A percentile compares a stretch with the other conserved stretches of the same genome.
These are phyloP conservation scores for Chelon labrosus DNA, from an alignment of 2,797 vertebrate genomes.

Conservation along the genomic window DNA sequence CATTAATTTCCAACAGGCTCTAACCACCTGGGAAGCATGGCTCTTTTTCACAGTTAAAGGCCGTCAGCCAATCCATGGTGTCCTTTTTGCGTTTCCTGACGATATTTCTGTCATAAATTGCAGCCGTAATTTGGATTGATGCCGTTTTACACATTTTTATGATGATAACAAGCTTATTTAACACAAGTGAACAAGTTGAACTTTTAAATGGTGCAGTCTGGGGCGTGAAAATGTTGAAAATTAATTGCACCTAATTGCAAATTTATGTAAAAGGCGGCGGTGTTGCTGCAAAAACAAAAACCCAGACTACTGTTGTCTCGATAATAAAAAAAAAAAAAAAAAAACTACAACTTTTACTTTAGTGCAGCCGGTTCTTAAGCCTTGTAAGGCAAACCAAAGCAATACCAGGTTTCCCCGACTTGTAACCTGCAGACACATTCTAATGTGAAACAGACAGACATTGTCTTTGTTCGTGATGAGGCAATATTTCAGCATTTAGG, in stretches of 20 bases:
- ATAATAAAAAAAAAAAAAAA: no score
- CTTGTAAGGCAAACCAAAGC: neutral
- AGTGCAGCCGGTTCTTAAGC: neutral
- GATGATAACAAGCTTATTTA: neutral
- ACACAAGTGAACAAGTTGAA: neutral
- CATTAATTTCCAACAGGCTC: conserved; percentile 3
- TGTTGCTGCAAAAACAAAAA: no score
- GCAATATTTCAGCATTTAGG: conserved; percentile 69
- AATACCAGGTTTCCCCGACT: neutral
- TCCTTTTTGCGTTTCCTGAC: neutral
- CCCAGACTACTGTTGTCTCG: no score
- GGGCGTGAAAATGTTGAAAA: no score
- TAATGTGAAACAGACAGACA: conserved; percentile 34
- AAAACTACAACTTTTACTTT: no score
- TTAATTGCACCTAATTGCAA: no score
- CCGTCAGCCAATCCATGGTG: neutral
- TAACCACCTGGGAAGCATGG: neutral
- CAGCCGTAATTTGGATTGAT: neutral
- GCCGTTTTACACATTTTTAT: neutral
- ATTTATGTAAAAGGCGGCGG: no score
- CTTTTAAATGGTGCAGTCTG: no score
- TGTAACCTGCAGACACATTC: neutral
- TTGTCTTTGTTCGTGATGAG: conserved; percentile 52
- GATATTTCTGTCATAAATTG: neutral
- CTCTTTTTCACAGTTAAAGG: conserved; percentile 10